Conservation (phyloP, 2,797 vertebrate genomes). For the Mus spretus region DNA sequence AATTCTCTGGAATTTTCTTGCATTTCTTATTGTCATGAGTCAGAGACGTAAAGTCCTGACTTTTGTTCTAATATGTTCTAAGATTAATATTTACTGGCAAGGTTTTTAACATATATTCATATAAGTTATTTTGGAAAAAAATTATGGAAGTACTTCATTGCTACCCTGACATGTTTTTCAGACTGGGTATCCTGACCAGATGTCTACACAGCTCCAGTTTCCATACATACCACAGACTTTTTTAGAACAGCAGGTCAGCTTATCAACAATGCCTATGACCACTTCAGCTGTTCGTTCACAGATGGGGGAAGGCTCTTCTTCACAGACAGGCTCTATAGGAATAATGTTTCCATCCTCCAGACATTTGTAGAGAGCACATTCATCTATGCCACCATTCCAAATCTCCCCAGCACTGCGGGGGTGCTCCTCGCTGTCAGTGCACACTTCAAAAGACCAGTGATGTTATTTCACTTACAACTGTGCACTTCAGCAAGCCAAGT, state of each 20-base stretch:
- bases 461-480: not conserved
- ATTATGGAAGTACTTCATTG: not conserved
- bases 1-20: not conserved
- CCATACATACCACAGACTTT: slow-evolving; percentile 94
- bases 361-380: slow-evolving; percentile 96
- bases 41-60: not conserved
- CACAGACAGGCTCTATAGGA: slow-evolving; percentile 94
- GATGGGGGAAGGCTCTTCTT: slow-evolving; percentile 88
- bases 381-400: slow-evolving; percentile 94
- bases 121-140: slow-evolving; percentile 49
- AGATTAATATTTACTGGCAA: not conserved
- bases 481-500: not conserved
- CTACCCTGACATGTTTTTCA: not conserved
- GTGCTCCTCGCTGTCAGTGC: slow-evolving; percentile 95
- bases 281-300: slow-evolving; percentile 97
- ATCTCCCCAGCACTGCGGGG: slow-evolving; percentile 94
- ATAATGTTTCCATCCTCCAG: slow-evolving; percentile 95
- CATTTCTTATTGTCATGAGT: not conserved
- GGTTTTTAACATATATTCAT: not conserved
- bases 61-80: not conserved
- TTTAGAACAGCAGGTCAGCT: slow-evolving; percentile 94
- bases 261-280: slow-evolving; percentile 92
- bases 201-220: not conserved
- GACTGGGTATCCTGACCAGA: not conserved
- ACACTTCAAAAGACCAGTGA: slow-evolving; percentile 89